These are phyloP conservation scores for Rhinophrynus dorsalis DNA, from an alignment of 2,797 vertebrate genomes.

Conservation along the genomic window DNA sequence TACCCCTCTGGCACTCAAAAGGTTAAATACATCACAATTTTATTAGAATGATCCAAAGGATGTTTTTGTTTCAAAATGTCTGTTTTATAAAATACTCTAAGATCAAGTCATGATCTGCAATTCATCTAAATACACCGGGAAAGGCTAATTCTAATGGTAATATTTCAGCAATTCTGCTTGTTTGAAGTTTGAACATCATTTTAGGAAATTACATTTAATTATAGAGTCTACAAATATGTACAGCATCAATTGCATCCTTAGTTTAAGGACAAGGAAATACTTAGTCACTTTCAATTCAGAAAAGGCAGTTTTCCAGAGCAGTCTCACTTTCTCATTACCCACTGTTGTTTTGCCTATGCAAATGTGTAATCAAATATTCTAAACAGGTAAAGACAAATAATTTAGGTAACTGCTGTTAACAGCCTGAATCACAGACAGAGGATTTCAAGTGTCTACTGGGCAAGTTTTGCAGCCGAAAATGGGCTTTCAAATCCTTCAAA, in stretches of 20 bases:
- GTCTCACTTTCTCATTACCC: constrained; percentile 66
- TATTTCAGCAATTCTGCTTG: constrained; percentile 34
- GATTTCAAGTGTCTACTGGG: constrained; percentile 19
- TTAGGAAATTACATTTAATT: constrained; percentile 56
- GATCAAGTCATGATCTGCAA: neutral
- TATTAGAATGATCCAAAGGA: too few species aligned
- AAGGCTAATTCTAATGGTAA: constrained; percentile 29
- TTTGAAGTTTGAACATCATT: constrained; percentile 47
- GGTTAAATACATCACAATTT: too few species aligned
- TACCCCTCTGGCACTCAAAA: too few species aligned
- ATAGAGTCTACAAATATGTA: constrained; percentile 53
- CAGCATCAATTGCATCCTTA: constrained; percentile 52
- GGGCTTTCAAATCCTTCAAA: constrained; percentile 51
- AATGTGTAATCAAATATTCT: constrained; percentile 74
- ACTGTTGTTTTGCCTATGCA: constrained; percentile 64
- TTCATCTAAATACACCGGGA: neutral
- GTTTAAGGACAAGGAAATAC: constrained; percentile 48
- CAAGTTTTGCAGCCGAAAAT: constrained; percentile 49
- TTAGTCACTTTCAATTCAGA: constrained; percentile 55
- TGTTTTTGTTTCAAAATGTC: neutral
- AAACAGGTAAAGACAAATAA: constrained; percentile 66
- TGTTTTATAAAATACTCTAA: neutral
- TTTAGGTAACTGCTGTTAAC: constrained; percentile 52
- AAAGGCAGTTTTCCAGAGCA: constrained; percentile 58
- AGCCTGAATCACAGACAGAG: constrained; percentile 51